These are phyloP conservation scores for Odontomachus brunneus DNA, from an alignment of 1,140 invertebrate species.

Conservation along the genomic window DNA sequence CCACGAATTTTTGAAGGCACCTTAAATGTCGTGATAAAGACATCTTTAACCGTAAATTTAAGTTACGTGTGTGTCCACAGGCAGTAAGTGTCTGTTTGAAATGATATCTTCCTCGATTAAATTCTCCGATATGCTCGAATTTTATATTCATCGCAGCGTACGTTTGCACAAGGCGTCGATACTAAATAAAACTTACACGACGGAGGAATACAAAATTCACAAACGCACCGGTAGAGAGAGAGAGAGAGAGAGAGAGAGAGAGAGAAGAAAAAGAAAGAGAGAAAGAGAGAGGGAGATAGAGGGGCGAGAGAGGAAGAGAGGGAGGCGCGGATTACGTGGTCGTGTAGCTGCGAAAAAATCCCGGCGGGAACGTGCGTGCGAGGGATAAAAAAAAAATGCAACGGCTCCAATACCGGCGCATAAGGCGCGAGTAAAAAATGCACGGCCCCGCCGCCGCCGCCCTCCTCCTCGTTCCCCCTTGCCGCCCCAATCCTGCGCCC, in stretches of 20 bases:
- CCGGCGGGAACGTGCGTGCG: conserved; percentile 16
- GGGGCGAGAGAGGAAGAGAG: not conserved
- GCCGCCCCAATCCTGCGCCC: not conserved
- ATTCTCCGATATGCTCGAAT: not conserved
- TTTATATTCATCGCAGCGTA: conserved; percentile 15
- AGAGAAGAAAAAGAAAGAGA: too few relatives aligned
- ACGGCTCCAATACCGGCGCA: not conserved
- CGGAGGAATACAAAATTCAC: conserved; percentile 14
- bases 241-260: too few relatives aligned
- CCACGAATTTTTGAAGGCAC: too few relatives aligned
- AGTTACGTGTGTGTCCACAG: too few relatives aligned
- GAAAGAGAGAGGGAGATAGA: too few relatives aligned
- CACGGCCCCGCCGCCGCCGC: conserved; percentile 55
- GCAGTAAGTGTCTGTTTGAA: too few relatives aligned
- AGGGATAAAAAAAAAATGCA: not conserved
- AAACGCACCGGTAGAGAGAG: not conserved
- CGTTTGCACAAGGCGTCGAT: conserved; percentile 16
- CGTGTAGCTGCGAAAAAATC: conserved; percentile 56
- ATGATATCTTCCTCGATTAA: not conserved
- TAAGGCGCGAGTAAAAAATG: conserved; percentile 54
- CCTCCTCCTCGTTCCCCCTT: too few relatives aligned
- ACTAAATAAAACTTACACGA: not conserved
- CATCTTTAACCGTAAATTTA: conserved; percentile 10
- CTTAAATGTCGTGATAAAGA: not conserved
- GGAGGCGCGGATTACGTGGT: conserved; percentile 46